phyloP scores from a whole-genome alignment of 2,113 vertebrate genomes.

The Mormoops blainvillei region DNA sequence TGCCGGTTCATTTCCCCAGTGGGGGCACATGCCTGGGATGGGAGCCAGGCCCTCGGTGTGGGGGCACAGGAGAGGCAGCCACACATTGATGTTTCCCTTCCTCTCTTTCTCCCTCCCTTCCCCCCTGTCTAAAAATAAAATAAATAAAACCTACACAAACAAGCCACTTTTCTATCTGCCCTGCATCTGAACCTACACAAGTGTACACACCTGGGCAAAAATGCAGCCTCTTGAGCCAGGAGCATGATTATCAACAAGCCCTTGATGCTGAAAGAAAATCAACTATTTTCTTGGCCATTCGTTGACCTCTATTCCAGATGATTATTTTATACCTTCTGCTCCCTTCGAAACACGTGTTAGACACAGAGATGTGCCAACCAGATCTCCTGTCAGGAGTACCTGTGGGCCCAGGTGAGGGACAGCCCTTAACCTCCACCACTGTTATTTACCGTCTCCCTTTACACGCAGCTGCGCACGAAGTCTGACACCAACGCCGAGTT shows the following conservation, averaged over 20 bases:
- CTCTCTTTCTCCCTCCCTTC: no score
- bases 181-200: not conserved
- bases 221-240: not conserved
- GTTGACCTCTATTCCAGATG: not conserved
- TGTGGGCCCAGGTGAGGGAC: not conserved
- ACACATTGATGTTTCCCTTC: no score
- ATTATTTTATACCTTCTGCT: not conserved
- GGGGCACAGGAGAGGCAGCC: no score
- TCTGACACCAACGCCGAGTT: not conserved
- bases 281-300: not conserved
- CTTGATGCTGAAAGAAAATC: not conserved
- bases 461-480: not conserved
- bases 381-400: not conserved
- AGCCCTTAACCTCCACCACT: not conserved
- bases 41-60: no score
- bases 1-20: no score
- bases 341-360: not conserved
- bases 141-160: no score
- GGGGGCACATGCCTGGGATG: no score
- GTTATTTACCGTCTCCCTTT: not conserved
- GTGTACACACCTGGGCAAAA: not conserved
- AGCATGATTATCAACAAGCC: not conserved
- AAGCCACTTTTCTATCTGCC: not conserved
- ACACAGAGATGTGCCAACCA: not conserved
- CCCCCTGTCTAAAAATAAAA: no score